Evolutionary conservation across 2,797 vertebrate genomes (phyloP).

Genomic region (Salarias fasciatus): DNA sequence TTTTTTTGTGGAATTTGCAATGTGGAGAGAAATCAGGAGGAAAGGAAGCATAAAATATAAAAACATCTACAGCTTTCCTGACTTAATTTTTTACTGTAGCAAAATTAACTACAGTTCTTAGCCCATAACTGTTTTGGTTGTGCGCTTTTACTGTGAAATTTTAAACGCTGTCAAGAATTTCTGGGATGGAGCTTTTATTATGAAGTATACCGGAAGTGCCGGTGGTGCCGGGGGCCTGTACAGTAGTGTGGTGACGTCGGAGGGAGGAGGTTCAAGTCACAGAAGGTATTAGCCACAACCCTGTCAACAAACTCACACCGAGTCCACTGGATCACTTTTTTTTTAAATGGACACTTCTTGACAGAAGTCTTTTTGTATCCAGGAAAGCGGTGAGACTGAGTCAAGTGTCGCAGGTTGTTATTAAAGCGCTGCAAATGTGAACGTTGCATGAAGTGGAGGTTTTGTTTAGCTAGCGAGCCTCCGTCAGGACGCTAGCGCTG

Average conservation of each 20-base stretch:
- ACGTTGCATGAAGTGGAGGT: slow-evolving; percentile 52
- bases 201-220: slow-evolving; percentile 56
- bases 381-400: slow-evolving; percentile 48
- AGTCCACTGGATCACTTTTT: slow-evolving; percentile 38
- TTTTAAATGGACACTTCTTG: slow-evolving; percentile 63
- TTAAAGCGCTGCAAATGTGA: slow-evolving; percentile 26
- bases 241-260: slow-evolving; percentile 37
- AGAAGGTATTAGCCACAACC: slow-evolving; percentile 58
- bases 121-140: not conserved
- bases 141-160: not conserved
- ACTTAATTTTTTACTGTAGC: no score
- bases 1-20: no score
- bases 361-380: slow-evolving; percentile 35
- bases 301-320: slow-evolving; percentile 70
- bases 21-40: no score
- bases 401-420: not conserved
- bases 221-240: slow-evolving; percentile 22
- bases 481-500: slow-evolving; percentile 62
- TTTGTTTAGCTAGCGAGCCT: slow-evolving; percentile 74
- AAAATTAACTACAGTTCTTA: no score
- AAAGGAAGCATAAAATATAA: no score
- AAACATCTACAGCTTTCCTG: no score
- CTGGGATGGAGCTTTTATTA: slow-evolving; percentile 34
- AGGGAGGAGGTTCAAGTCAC: slow-evolving; percentile 63
- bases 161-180: not conserved